phyloP scores from a whole-genome alignment of 2,888 invertebrate genomes.

The Lymantria monacha region DNA sequence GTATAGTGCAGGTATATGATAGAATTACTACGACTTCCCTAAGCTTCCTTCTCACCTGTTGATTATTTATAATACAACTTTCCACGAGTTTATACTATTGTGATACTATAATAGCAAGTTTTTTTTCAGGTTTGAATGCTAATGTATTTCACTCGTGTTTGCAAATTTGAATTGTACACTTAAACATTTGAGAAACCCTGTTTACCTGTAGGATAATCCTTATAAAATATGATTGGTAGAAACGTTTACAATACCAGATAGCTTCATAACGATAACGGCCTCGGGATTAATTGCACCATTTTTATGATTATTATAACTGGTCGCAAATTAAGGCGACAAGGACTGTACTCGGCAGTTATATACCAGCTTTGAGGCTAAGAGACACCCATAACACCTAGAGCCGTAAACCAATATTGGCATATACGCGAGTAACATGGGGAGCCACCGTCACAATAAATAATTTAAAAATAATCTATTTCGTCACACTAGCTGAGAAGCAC shows the following conservation, averaged over 20 bases:
- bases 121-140: background rate
- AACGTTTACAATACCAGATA: constrained; percentile 27
- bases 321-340: background rate
- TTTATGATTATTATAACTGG: background rate
- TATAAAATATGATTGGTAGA: constrained; percentile 33
- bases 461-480: background rate
- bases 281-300: constrained; percentile 1
- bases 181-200: constrained; percentile 62
- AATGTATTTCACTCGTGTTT: background rate
- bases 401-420: background rate
- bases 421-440: background rate
- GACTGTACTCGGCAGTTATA: background rate
- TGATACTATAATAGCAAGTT: background rate
- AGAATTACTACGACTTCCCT: no score
- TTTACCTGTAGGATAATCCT: constrained; percentile 53
- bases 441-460: constrained; percentile 17
- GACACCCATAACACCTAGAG: background rate
- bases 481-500: background rate
- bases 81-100: background rate
- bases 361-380: background rate
- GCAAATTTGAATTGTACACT: constrained; percentile 8
- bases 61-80: no score
- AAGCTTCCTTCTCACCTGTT: no score
- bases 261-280: constrained; percentile 22
- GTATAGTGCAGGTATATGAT: no score